Conservation (phyloP, 2,888 invertebrate species). For the Agapostemon virescens region DNA sequence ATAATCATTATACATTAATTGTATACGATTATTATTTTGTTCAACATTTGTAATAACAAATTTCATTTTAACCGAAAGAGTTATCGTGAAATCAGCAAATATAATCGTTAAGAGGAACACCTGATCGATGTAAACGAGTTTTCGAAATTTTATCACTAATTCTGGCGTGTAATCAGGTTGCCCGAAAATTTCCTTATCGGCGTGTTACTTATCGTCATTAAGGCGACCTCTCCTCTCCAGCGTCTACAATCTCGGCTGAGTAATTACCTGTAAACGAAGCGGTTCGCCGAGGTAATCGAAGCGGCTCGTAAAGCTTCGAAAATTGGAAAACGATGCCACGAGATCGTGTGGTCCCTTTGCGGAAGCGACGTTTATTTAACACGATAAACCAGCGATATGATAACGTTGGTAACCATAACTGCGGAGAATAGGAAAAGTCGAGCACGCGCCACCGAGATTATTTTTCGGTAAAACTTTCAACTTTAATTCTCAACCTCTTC, state of each 20-base stretch:
- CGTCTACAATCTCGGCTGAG: neutral
- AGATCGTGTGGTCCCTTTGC: neutral
- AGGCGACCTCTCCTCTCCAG: neutral
- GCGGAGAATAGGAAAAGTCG: neutral
- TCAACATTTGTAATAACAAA: too few relatives aligned
- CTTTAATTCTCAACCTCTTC: neutral
- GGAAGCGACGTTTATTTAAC: neutral
- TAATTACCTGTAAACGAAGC: conserved; percentile 16
- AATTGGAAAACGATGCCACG: neutral
- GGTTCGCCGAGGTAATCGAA: conserved; percentile 4
- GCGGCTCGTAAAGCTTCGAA: neutral
- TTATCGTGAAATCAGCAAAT: too few relatives aligned
- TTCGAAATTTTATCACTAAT: neutral
- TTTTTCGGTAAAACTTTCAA: neutral
- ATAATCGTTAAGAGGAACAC: too few relatives aligned
- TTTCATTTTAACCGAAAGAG: too few relatives aligned
- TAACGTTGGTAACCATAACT: neutral
- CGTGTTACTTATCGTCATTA: conserved; percentile 10
- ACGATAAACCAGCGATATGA: neutral
- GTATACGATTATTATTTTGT: too few relatives aligned
- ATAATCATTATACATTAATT: too few relatives aligned
- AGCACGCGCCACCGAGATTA: neutral
- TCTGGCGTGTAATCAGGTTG: conserved; percentile 1
- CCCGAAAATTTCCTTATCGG: conserved; percentile 22
- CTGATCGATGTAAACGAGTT: neutral